Percentiles rank a stretch among this genome's conserved stretches.
phyloP scores from a whole-genome alignment of 2,888 invertebrate genomes.

The Macroteleia sp. region DNA sequence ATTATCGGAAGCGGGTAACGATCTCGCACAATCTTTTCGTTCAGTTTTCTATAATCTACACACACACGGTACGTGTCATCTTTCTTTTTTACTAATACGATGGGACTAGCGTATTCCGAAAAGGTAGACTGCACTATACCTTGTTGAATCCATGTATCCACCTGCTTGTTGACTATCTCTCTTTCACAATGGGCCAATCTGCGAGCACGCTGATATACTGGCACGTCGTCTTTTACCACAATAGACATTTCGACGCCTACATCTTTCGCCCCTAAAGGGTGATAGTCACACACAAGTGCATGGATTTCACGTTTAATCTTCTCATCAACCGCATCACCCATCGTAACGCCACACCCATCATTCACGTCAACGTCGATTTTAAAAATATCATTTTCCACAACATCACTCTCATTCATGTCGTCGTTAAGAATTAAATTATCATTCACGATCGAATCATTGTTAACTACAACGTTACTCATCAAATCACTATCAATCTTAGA shows the following conservation, averaged over 20 bases:
- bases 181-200: constrained; percentile 52
- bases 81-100: background rate
- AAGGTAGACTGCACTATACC: constrained; percentile 1
- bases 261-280: constrained; percentile 11
- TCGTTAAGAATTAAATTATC: background rate
- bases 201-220: constrained; percentile 61
- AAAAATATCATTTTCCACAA: background rate
- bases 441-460: background rate
- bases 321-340: constrained; percentile 6
- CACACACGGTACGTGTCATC: constrained; percentile 52
- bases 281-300: constrained; percentile 32
- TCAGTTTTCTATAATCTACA: constrained; percentile 60
- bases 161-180: constrained; percentile 20
- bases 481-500: background rate
- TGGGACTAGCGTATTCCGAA: constrained; percentile 2
- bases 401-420: background rate
- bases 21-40: constrained; percentile 71
- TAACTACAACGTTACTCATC: background rate
- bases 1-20: constrained; percentile 19
- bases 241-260: constrained; percentile 40
- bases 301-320: constrained; percentile 5
- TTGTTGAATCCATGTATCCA: background rate
- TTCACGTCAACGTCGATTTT: constrained; percentile 4
- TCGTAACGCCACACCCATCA: background rate
- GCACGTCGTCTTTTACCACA: constrained; percentile 53